Evolutionary conservation across 2,113 vertebrate species (phyloP), one percentile per base, ranked within the genome.

Genomic region (Choloepus hoffmanni): DNA sequence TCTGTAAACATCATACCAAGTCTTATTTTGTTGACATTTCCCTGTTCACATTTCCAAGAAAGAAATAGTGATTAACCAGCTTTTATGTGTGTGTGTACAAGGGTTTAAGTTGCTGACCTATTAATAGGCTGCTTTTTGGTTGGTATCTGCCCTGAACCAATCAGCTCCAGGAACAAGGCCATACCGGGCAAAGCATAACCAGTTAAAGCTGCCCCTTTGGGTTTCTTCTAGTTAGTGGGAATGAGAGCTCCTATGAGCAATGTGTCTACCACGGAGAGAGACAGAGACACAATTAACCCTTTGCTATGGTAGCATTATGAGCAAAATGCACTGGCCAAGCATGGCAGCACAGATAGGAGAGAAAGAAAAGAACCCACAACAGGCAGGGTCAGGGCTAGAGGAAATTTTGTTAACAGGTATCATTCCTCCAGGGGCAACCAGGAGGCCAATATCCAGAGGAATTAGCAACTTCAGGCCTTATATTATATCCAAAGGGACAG

Each of bases 1-100:
- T 72, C 36, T 48, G 72, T 76, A 70, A 77, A 58, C 36, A 86
- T 89, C 28, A 43, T 72, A 72, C 13, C 3, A 28, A 83, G 16
- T 45, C 9, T 67, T 65, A 77, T 78, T 63, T 53, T 62, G 67
- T 85, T 72, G 76, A 73, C 19, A 73, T 73, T 86, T 90, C 53
- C 53, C 62, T 88, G 55, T 60, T 92, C 74, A 50, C 73, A 70
- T 68, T 90, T 90, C 76, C 28, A 48, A 96, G 83, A 84, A 87
- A 95, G 45, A 93, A 87, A 43, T 4, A 2, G 7, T n/a, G 26
- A 36, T 77, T 79, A 78, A 74, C 26, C n/a, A 67, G 40, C 4
- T 81, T 90, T 40, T 88, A 21, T 62, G 23, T 85, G 58, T 92
- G 36, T 36, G 8, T 43, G 48, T 33, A 11, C 19, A 26, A 85